Conservation (phyloP, 23 tunicate genomes). For the Ciona savignyi region DNA sequence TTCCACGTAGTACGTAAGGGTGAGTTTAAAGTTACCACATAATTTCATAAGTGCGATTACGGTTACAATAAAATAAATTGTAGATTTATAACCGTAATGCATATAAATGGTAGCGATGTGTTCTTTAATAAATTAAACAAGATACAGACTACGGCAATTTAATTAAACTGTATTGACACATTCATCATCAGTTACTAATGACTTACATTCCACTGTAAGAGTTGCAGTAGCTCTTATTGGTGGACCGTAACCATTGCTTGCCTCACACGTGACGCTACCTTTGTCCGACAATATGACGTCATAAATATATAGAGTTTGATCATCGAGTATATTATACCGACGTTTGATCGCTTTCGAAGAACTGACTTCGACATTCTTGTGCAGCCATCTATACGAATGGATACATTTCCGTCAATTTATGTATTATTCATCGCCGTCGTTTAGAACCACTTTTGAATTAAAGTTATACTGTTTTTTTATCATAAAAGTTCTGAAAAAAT, state of each 20-base stretch:
- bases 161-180: too few species aligned
- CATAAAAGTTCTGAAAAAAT: neutral
- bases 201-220: constrained; percentile 70
- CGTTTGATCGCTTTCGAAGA: constrained; percentile 3
- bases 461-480: too few species aligned
- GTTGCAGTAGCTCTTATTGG: constrained; percentile 45
- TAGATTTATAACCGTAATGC: too few species aligned
- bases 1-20: too few species aligned
- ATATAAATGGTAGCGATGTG: too few species aligned
- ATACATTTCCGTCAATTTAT: neutral
- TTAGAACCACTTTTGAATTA: too few species aligned
- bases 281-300: constrained; percentile 36
- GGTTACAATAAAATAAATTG: too few species aligned
- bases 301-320: constrained; percentile 39
- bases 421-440: too few species aligned
- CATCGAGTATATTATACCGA: constrained; percentile 19
- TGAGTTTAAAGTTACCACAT: too few species aligned
- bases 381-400: constrained; percentile 49
- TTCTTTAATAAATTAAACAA: too few species aligned
- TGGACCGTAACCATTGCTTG: constrained; percentile 61
- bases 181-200: neutral
- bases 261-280: constrained; percentile 58
- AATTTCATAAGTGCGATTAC: too few species aligned
- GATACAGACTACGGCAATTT: too few species aligned
- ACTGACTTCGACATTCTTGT: constrained; percentile 23